Conservation (phyloP, 2,797 vertebrate genomes). For the Cheirogaleus major region DNA sequence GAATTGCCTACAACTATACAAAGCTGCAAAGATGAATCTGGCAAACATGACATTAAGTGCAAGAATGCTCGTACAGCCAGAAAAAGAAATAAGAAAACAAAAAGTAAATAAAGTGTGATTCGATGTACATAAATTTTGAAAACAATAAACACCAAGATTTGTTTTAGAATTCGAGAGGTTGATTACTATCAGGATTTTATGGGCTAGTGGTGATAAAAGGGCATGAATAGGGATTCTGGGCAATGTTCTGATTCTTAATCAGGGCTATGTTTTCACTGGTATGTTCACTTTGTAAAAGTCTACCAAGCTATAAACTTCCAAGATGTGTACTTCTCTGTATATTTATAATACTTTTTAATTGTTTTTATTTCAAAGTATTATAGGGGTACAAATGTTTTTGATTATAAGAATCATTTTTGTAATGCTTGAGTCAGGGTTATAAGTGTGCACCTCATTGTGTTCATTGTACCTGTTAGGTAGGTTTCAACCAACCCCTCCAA, state of each 20-base stretch:
- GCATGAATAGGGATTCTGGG: not conserved
- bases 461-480: no score
- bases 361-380: no score
- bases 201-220: not conserved
- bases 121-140: not conserved
- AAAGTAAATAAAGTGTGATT: not conserved
- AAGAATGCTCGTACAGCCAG: not conserved
- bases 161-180: not conserved
- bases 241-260: not conserved
- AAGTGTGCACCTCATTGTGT: no score
- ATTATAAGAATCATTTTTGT: no score
- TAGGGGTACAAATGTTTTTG: no score
- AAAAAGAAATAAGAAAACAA: not conserved
- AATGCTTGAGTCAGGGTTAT: no score
- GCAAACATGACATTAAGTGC: not conserved
- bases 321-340: no score
- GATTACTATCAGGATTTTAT: not conserved
- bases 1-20: not conserved
- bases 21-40: not conserved
- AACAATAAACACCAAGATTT: not conserved
- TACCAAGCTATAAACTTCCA: not conserved
- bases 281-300: not conserved
- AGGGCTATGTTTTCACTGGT: not conserved
- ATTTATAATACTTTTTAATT: no score
- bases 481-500: no score